These are phyloP conservation scores for Mesoclemmys tuberculata DNA, from an alignment of 2,113 vertebrate genomes.

Conservation along the genomic window DNA sequence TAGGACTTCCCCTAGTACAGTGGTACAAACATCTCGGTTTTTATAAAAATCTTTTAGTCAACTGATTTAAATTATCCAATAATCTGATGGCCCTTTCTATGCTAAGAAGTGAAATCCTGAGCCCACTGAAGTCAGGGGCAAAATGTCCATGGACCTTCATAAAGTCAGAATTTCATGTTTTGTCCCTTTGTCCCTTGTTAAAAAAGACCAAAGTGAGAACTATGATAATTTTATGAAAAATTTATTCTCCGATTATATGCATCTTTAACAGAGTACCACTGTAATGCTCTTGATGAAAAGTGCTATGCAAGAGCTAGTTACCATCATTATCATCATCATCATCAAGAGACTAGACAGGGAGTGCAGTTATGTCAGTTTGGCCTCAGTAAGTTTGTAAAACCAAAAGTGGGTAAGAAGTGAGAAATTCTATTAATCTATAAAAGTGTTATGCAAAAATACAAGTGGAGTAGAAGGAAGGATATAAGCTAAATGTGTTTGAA, in stretches of 20 bases:
- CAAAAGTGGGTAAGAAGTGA: not conserved
- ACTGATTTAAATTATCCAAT: not conserved
- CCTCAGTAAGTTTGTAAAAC: not conserved
- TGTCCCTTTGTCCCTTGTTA: not conserved
- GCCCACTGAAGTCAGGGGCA: not conserved
- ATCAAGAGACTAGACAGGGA: not conserved
- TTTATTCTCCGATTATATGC: not conserved
- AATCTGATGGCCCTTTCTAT: not conserved
- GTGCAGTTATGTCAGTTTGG: not conserved
- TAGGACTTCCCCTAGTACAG: not conserved
- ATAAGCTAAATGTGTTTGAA: not conserved
- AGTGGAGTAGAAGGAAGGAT: not conserved
- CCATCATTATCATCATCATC: not conserved
- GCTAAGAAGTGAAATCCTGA: not conserved
- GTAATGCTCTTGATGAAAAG: not conserved
- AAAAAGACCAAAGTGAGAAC: conserved; percentile 5
- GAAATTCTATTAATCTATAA: not conserved
- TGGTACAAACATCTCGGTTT: not conserved
- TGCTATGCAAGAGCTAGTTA: too few relatives aligned
- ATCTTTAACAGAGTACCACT: not conserved
- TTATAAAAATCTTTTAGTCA: not conserved
- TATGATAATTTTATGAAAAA: conserved; percentile 46
- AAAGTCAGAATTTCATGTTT: not conserved
- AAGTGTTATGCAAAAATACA: not conserved
- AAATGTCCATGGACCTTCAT: fast-evolving